Evolutionary conservation across 2,888 invertebrate genomes (phyloP), one percentile per base, ranked within the genome.

Genomic region (Omphaloscelis lunosa): DNA sequence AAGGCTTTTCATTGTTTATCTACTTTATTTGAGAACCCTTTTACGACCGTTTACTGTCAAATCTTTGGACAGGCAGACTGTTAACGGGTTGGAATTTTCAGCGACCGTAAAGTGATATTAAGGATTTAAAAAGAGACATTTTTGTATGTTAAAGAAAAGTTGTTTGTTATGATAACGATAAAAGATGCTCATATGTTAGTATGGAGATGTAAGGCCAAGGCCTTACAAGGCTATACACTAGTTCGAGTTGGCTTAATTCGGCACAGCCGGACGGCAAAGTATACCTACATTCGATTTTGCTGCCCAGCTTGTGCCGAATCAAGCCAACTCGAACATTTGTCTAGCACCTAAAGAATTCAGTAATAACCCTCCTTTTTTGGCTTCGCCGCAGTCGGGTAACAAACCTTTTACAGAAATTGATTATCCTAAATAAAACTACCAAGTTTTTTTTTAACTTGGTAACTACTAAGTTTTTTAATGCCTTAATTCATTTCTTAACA

Each of bases 11-110:
- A 75, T 85, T 89, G 87, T 89, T 84, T 87, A 80, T 79, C 76
- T 80, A 82, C 83, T 82, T 86, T 88, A 86, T 88, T 88, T 89
- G 66, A 75, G 39, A 79, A 82, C 80, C 84, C 83, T 78, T 88
- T 74, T 80, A 67, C 41, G 80, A 69, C 15, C 63, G 77, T 82
- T 86, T 84, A 79, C 72, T 84, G 85, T 85, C 86, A 80, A 84
- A 82, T 80, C 79, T 83, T 79, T 78, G 77, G 80, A 78, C 83
- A 77, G 68, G 29, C 75, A 12, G 41, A 20, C 56, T 45, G 62
- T 76, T 77, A 68, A 76, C 17, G 62, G 66, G 71, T 61, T 74
- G 20, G 39, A 74, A 75, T 70, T 78, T 69, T 67, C 15, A 48
- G 17, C 6, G 29, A 34, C 12, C 11, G n/a, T 73, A 41, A 72